Evolutionary conservation across 2,888 invertebrate species (phyloP).

Genomic region (Pristionchus fissidentatus): DNA sequence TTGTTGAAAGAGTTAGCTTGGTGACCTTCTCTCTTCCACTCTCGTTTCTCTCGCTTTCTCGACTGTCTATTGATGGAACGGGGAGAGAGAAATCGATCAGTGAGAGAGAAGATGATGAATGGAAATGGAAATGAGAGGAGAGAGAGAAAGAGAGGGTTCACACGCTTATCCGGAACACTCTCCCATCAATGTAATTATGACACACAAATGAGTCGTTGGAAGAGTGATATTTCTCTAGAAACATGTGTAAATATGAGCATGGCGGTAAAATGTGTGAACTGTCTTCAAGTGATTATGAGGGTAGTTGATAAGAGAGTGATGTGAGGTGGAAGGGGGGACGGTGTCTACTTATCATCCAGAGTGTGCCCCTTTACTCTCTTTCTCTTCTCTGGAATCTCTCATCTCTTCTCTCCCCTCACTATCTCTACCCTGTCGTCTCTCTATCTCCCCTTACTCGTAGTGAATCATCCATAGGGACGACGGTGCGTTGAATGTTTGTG

Average conservation of each 20-base stretch:
- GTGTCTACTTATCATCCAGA: not conserved
- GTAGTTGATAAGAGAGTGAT: not conserved
- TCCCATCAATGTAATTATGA: too few relatives aligned
- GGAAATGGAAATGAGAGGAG: not conserved
- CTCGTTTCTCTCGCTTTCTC: not conserved
- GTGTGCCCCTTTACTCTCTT: not conserved
- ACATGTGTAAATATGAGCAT: too few relatives aligned
- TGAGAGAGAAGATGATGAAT: slow-evolving; percentile 3
- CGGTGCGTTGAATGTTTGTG: slow-evolving; percentile 22
- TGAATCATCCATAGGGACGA: slow-evolving; percentile 24
- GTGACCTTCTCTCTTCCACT: slow-evolving; percentile 30
- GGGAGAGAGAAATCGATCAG: not conserved
- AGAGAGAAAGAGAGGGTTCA: not conserved
- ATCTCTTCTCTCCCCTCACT: not conserved
- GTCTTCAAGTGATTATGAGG: not conserved
- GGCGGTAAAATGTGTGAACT: not conserved
- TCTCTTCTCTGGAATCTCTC: not conserved
- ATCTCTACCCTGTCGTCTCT: not conserved
- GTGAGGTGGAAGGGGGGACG: not conserved
- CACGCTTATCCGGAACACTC: too few relatives aligned
- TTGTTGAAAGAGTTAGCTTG: not conserved
- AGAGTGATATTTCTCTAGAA: too few relatives aligned
- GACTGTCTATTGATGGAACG: slow-evolving; percentile 18
- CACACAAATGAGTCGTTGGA: too few relatives aligned
- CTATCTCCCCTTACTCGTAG: slow-evolving; percentile 9